Percentiles rank a stretch among this genome's conserved stretches.
Evolutionary conservation across 1,140 invertebrate species (phyloP).

Genomic region (Ceratina calcarata): DNA sequence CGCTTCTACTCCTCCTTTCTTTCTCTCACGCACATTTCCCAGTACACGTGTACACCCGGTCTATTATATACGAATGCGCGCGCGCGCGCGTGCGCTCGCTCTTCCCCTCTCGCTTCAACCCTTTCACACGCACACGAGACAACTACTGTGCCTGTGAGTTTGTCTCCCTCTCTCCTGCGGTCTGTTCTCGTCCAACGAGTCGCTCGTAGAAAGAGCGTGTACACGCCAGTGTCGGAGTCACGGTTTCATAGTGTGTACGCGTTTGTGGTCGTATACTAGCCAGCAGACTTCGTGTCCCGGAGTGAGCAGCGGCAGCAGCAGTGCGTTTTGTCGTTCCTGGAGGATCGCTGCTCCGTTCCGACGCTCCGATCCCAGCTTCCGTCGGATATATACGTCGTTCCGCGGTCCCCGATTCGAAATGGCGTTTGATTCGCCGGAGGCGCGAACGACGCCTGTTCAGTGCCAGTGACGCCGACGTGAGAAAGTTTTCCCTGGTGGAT

Average conservation of each 20-base stretch:
- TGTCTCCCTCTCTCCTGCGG: conserved; percentile 31
- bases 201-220: conserved; percentile 24
- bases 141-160: background rate
- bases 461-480: conserved; percentile 55
- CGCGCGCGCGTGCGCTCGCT: background rate
- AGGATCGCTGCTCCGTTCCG: conserved; percentile 15
- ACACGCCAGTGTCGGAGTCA: conserved; percentile 14
- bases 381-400: background rate
- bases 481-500: conserved; percentile 40
- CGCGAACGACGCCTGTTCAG: conserved; percentile 30
- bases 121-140: background rate
- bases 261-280: conserved; percentile 8
- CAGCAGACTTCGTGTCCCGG: conserved; percentile 20
- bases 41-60: conserved; percentile 29
- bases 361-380: background rate
- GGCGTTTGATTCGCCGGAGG: conserved; percentile 41
- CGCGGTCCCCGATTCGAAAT: conserved; percentile 3
- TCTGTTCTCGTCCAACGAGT: conserved; percentile 27
- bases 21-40: conserved; percentile 34
- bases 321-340: conserved; percentile 37
- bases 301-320: conserved; percentile 14
- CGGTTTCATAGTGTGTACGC: conserved; percentile 14
- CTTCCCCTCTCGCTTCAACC: conserved; percentile 10
- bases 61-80: background rate
- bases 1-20: conserved; percentile 18